These are phyloP conservation scores for Biston betularia DNA, from an alignment of 2,888 invertebrate species.

Conservation along the genomic window DNA sequence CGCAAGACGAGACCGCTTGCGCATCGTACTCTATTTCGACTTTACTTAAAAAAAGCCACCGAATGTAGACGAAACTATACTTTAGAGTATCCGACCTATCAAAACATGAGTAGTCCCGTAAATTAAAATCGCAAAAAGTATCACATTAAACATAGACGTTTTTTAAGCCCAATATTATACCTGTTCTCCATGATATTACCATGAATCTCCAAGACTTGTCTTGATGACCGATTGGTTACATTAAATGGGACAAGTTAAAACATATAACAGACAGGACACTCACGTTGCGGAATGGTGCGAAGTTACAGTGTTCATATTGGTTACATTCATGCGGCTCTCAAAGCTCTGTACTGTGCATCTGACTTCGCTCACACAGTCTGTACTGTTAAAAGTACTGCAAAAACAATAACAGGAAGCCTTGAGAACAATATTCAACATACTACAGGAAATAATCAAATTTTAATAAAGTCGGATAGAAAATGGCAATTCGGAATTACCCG, in stretches of 20 bases:
- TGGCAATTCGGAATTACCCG: background rate
- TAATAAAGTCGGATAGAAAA: background rate
- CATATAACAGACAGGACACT: constrained; percentile 61
- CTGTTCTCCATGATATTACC: constrained; percentile 7
- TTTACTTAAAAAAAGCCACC: no score
- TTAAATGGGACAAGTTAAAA: constrained; percentile 30
- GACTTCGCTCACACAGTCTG: constrained; percentile 82
- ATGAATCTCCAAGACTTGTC: background rate
- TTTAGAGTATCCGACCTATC: no score
- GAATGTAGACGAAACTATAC: no score
- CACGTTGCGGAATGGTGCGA: constrained; percentile 79
- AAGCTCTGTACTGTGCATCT: constrained; percentile 81
- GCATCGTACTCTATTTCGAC: no score
- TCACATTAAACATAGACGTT: constrained; percentile 8
- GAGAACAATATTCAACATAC: constrained; percentile 39
- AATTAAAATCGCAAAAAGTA: background rate
- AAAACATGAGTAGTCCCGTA: no score
- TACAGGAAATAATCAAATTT: constrained; percentile 13
- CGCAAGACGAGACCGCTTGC: no score
- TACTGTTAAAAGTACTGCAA: constrained; percentile 85
- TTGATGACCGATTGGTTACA: background rate
- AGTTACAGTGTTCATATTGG: constrained; percentile 79
- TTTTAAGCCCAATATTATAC: background rate
- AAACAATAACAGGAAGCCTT: constrained; percentile 66
- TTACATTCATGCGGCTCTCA: constrained; percentile 83